Percentiles rank a stretch among this genome's conserved stretches.
These are phyloP conservation scores for Cichlasoma orientale DNA, from an alignment of 2,797 vertebrate genomes.

Conservation along the genomic window DNA sequence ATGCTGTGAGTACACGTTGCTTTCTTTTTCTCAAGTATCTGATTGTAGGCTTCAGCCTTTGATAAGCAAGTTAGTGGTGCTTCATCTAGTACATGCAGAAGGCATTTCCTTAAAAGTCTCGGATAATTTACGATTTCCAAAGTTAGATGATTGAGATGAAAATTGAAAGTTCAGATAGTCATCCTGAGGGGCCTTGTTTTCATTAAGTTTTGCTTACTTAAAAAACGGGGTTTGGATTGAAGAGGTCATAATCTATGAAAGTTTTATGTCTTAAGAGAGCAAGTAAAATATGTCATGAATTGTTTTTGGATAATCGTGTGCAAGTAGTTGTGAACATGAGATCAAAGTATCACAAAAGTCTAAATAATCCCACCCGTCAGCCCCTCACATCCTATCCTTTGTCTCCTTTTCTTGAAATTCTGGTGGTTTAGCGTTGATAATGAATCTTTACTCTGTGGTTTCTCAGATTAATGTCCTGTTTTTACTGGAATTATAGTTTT, in stretches of 20 bases:
- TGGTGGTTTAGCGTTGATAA: not conserved
- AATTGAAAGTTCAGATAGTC: constrained; percentile 23
- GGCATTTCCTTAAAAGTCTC: constrained; percentile 9
- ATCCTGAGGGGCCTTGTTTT: not conserved
- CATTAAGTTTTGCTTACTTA: not conserved
- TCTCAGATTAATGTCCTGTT: not conserved
- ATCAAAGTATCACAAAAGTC: not conserved
- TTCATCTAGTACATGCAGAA: constrained; percentile 12
- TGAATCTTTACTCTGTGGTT: not conserved
- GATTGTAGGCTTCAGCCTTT: constrained; percentile 20
- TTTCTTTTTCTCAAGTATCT: constrained; percentile 30
- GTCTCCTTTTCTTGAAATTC: not conserved
- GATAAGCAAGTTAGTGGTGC: constrained; percentile 11
- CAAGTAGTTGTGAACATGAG: not conserved
- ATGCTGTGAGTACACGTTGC: constrained; percentile 88
- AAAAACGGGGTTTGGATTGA: not conserved
- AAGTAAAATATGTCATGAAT: not conserved
- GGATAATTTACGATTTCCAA: not conserved
- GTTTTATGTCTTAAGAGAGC: not conserved
- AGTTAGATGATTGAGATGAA: constrained; percentile 5
- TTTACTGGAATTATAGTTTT: not conserved
- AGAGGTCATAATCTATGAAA: not conserved
- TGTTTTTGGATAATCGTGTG: not conserved
- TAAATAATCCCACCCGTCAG: not conserved
- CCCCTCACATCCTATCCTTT: not conserved